These are phyloP conservation scores for Varanus salvator DNA, from an alignment of 2,113 vertebrate species.

Conservation along the genomic window DNA sequence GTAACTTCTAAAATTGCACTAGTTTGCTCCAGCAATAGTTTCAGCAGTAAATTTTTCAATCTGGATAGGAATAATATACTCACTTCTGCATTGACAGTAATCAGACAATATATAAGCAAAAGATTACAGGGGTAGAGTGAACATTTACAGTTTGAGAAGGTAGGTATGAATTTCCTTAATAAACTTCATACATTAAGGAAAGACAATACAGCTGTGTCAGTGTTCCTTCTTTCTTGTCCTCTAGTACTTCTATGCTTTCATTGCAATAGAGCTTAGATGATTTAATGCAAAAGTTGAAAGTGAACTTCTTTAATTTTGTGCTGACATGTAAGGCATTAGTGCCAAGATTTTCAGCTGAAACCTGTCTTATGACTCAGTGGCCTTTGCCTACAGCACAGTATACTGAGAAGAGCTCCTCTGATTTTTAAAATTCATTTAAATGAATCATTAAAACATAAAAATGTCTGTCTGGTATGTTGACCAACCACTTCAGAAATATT, in stretches of 20 bases:
- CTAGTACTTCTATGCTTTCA: background rate
- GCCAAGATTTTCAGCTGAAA: slow-evolving; percentile 54
- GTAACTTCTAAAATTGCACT: background rate
- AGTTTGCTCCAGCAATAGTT: background rate
- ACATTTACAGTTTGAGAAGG: background rate
- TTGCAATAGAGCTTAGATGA: background rate
- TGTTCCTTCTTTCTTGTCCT: background rate
- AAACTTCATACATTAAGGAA: background rate
- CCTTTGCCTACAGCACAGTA: slow-evolving; percentile 41
- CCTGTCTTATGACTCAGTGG: slow-evolving; percentile 4
- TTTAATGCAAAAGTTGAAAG: background rate
- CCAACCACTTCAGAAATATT: background rate
- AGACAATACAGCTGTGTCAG: background rate
- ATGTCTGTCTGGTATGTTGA: background rate
- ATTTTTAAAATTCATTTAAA: background rate
- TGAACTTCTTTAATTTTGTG: background rate
- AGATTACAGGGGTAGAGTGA: background rate
- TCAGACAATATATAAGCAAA: background rate
- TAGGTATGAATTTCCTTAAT: background rate
- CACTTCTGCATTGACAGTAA: background rate
- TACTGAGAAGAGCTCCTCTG: slow-evolving; percentile 22
- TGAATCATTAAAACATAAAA: background rate
- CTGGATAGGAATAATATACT: background rate
- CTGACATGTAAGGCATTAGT: slow-evolving; percentile 22
- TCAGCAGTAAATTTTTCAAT: background rate